These are phyloP conservation scores for Drosophila eugracilis DNA, from an alignment of 1,140 invertebrate species.

Conservation along the genomic window DNA sequence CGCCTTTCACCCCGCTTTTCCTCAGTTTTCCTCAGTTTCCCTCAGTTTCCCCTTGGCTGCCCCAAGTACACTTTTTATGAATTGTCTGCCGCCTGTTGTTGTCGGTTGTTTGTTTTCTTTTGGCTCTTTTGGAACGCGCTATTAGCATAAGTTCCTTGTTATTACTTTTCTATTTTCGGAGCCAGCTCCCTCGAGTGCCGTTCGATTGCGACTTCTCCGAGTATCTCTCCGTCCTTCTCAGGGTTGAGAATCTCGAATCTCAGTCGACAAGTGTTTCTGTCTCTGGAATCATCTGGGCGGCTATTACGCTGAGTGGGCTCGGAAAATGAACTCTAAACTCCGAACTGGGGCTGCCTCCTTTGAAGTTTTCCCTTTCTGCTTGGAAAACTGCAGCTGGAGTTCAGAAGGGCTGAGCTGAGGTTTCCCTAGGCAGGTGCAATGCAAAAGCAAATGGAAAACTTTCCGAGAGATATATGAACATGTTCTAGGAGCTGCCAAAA, in stretches of 20 bases:
- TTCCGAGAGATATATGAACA: neutral
- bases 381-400: slow-evolving; percentile 44
- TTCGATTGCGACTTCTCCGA: slow-evolving; percentile 31
- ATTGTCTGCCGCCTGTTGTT: slow-evolving; percentile 50
- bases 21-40: too few species aligned
- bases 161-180: slow-evolving; percentile 49
- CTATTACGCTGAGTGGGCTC: slow-evolving; percentile 62
- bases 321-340: slow-evolving; percentile 49
- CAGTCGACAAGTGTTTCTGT: slow-evolving; percentile 62
- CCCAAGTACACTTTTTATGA: slow-evolving; percentile 73
- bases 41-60: neutral
- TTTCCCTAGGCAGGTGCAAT: slow-evolving; percentile 28
- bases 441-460: slow-evolving; percentile 7
- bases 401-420: neutral
- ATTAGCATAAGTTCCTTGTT: slow-evolving; percentile 74
- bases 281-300: slow-evolving; percentile 21
- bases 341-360: slow-evolving; percentile 31
- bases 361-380: slow-evolving; percentile 31
- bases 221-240: neutral
- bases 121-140: slow-evolving; percentile 74
- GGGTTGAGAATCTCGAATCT: slow-evolving; percentile 13
- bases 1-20: neutral
- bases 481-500: neutral
- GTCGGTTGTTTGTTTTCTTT: slow-evolving; percentile 49
- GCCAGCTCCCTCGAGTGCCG: slow-evolving; percentile 37